phyloP scores from a whole-genome alignment of 2,797 vertebrate species.

The Coccyzus lansbergi region DNA sequence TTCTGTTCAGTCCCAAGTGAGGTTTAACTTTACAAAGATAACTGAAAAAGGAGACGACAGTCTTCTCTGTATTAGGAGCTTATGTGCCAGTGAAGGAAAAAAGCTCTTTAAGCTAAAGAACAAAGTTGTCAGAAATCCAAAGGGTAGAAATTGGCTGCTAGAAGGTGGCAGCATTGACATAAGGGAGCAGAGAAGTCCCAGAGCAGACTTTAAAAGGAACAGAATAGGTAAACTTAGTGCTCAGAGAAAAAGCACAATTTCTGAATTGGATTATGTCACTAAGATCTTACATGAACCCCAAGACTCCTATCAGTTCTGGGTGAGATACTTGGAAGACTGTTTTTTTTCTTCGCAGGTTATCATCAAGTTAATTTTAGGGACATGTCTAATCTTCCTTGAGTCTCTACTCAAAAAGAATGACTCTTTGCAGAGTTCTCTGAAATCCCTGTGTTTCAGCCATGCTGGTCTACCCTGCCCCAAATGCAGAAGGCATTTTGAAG shows the following conservation, averaged over 20 bases:
- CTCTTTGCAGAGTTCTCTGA: neutral
- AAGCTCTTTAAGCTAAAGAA: neutral
- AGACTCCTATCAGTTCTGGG: neutral
- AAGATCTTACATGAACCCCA: neutral
- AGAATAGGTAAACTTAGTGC: neutral
- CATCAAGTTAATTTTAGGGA: neutral
- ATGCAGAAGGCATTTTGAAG: neutral
- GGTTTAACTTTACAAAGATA: neutral
- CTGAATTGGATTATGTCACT: neutral
- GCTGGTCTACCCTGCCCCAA: neutral
- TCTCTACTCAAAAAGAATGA: neutral
- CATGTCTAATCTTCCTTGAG: neutral
- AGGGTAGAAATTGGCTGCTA: neutral
- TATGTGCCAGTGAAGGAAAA: neutral
- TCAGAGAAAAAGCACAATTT: neutral
- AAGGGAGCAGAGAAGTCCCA: neutral
- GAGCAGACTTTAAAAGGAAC: neutral
- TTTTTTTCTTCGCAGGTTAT: neutral
- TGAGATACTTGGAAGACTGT: neutral
- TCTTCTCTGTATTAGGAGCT: neutral
- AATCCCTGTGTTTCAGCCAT: neutral
- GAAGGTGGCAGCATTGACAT: neutral
- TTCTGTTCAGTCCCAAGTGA: neutral
- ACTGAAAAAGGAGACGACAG: neutral
- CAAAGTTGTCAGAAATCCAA: neutral